These are phyloP conservation scores for Acanthis flammea DNA, from an alignment of 2,797 vertebrate species.

Conservation along the genomic window DNA sequence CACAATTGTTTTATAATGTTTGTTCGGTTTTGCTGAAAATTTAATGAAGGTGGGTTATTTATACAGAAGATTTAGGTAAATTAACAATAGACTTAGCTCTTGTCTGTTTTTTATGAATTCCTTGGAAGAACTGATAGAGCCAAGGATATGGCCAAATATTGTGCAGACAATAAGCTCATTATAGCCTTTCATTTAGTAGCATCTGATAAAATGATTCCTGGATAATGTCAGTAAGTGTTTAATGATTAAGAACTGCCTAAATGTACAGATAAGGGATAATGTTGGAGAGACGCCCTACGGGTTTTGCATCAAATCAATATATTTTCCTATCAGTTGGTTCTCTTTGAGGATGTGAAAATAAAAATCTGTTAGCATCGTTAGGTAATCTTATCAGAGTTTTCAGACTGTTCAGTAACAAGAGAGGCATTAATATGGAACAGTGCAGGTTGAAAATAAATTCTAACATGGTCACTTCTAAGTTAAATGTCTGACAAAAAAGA, in stretches of 20 bases:
- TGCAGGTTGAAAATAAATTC: neutral
- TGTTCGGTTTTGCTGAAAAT: neutral
- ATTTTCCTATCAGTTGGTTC: neutral
- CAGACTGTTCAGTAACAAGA: neutral
- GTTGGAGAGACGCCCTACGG: neutral
- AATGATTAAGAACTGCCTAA: neutral
- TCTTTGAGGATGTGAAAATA: neutral
- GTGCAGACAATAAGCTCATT: neutral
- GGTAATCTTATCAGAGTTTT: neutral
- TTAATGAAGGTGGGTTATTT: neutral
- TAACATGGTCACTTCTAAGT: neutral
- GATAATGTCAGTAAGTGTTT: neutral
- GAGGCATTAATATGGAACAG: neutral
- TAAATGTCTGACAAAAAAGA: neutral
- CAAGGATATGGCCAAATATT: neutral
- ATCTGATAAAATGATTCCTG: neutral
- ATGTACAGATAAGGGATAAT: neutral
- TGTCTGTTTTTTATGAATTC: neutral
- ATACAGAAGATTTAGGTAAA: neutral
- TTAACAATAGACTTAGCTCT: neutral
- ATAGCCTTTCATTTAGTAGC: neutral
- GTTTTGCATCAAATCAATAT: neutral
- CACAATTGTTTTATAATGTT: neutral
- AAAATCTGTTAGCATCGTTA: neutral
- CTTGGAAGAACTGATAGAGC: neutral